Conservation (phyloP, 2,888 invertebrate genomes). For the Lithophane ornitopus region DNA sequence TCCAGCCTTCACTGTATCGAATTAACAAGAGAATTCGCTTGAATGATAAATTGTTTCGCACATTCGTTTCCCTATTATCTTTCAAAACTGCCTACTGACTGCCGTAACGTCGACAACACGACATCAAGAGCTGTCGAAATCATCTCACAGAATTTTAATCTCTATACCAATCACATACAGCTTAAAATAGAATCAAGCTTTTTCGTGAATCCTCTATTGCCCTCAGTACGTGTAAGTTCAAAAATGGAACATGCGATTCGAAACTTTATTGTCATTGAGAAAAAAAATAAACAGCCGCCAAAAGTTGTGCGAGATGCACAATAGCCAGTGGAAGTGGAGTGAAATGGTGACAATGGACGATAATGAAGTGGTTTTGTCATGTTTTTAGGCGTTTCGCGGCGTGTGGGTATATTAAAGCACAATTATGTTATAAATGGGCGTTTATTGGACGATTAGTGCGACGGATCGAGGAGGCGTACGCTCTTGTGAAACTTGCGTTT, state of each 20-base stretch:
- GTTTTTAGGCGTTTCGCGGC: conserved; percentile 76
- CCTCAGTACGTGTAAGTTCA: conserved; percentile 50
- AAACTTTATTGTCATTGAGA: conserved; percentile 48
- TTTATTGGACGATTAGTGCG: conserved; percentile 86
- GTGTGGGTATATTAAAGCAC: conserved; percentile 86
- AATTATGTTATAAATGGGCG: conserved; percentile 87
- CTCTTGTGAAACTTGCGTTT: conserved; percentile 74
- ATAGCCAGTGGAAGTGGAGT: conserved; percentile 82
- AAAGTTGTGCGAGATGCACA: conserved; percentile 70
- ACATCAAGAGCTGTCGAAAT: conserved; percentile 27
- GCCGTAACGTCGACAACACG: conserved; percentile 43
- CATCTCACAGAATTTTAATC: conserved; percentile 32
- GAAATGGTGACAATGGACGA: conserved; percentile 82
- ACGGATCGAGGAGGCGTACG: conserved; percentile 66
- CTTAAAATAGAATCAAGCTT: conserved; percentile 40
- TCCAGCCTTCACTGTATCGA: conserved; percentile 81
- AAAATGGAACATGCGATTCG: conserved; percentile 60
- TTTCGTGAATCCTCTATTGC: conserved; percentile 23
- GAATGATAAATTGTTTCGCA: conserved; percentile 83
- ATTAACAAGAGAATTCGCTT: conserved; percentile 85
- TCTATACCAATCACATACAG: conserved; percentile 28
- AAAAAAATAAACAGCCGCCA: conserved; percentile 65
- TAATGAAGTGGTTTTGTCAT: conserved; percentile 84
- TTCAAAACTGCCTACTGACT: conserved; percentile 54
- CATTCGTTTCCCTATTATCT: conserved; percentile 75